phyloP scores from a whole-genome alignment of 2,113 vertebrate genomes.

The Anoura caudifer region DNA sequence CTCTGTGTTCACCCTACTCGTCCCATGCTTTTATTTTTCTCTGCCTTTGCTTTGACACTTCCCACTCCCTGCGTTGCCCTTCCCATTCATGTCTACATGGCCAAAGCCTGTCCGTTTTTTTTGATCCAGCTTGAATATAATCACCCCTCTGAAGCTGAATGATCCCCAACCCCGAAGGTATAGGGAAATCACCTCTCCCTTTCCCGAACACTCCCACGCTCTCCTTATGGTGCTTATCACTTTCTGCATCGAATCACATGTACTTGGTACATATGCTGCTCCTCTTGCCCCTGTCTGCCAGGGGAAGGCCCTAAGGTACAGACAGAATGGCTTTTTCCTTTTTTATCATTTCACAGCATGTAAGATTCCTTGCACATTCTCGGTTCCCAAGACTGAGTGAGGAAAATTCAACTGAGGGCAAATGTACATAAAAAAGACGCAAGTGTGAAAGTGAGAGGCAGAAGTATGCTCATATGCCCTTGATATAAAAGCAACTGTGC shows the following conservation, averaged over 20 bases:
- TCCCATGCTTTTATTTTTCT: neutral
- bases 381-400: constrained; percentile 7
- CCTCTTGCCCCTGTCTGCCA: neutral
- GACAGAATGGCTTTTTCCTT: neutral
- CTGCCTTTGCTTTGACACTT: neutral
- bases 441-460: neutral
- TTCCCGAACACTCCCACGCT: neutral
- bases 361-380: neutral
- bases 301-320: neutral
- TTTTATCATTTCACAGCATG: neutral
- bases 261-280: neutral
- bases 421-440: constrained; percentile 12
- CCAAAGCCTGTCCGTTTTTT: neutral
- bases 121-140: neutral
- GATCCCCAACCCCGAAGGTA: neutral
- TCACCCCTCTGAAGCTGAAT: neutral
- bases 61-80: neutral
- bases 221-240: neutral
- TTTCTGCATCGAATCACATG: neutral
- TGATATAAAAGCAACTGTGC: neutral
- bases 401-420: constrained; percentile 4
- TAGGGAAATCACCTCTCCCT: neutral
- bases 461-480: neutral
- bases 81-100: neutral
- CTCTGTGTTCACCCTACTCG: fast-evolving